A percentile compares a stretch with the other conserved stretches of the same genome.
phyloP scores from a whole-genome alignment of 2,113 vertebrate genomes.

The Ranitomeya imitator region DNA sequence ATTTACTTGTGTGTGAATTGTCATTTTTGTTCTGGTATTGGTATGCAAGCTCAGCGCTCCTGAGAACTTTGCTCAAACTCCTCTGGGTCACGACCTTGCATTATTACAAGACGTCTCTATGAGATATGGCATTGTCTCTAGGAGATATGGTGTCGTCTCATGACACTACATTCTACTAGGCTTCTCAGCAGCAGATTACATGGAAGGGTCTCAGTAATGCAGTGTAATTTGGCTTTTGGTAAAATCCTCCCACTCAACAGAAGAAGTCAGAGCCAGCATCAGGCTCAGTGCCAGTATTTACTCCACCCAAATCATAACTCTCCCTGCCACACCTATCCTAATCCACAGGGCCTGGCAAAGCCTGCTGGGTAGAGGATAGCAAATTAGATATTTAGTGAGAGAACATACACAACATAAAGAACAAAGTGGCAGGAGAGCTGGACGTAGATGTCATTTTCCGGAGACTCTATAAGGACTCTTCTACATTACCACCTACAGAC shows the following conservation, averaged over 20 bases:
- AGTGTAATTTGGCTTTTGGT: conserved; percentile 16
- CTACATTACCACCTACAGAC: no score
- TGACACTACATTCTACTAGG: not conserved
- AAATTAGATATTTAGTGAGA: not conserved
- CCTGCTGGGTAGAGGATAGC: no score
- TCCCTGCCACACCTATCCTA: conserved; percentile 36
- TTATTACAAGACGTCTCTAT: not conserved
- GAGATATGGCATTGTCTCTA: not conserved
- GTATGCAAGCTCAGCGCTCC: not conserved
- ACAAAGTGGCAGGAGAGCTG: not conserved
- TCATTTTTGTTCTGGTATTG: not conserved
- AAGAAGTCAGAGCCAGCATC: not conserved
- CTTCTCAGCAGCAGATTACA: not conserved
- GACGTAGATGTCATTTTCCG: no score
- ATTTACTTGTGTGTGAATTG: no score
- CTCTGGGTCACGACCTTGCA: not conserved
- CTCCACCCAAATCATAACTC: conserved; percentile 38
- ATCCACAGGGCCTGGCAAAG: conserved; percentile 10
- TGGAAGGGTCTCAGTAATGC: conserved; percentile 1
- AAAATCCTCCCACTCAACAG: conserved; percentile 1
- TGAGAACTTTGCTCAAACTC: not conserved
- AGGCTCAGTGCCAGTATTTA: conserved; percentile 35
- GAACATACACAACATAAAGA: not conserved
- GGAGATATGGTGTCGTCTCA: not conserved
- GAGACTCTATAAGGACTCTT: no score